Base-by-base conservation (phyloP, 2,797 vertebrate genomes). In the Ceyx erithaca region DNA sequence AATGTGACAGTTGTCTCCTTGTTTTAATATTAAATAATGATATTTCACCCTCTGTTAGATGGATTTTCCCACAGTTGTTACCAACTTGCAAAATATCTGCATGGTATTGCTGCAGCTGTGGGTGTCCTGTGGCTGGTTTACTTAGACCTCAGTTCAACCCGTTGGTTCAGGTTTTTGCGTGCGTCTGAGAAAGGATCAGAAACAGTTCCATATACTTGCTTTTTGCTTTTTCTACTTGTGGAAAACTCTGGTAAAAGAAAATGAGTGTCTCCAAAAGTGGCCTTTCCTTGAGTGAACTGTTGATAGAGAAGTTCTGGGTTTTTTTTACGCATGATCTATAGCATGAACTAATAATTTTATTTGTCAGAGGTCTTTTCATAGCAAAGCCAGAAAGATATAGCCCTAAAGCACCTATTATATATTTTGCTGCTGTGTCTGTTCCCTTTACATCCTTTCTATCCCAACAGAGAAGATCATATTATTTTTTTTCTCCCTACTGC, bases 11-110 rank as follows among this genome's bases (percentile, higher is more conserved):
- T 6, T 58, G 62, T 57, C 2, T 1, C 25, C 16, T 76, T 67
- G 30, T 23, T 79, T 35, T 57, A 37, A 59, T 79, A 10, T 31
- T 49, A 33, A 49, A 70, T 80, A 88, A 30, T 64, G 41, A 67
- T 81, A 86, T 73, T 70, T 86, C 80, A 92, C 52, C 73, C n/a
- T 87, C 37, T 64, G 30, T 45, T 54, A 40, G 52, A 54, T 59
- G 41, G 68, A 46, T 91, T 93, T 95, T 88, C 85, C 70, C 92
- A 82, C 80, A 86, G 80, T 43, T 70, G 45, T 84, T 86, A 81
- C 59, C 33, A 31, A 15, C 70, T 80, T 83, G 33, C 82, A 77
- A n/a, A n/a, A 54, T 2, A 4, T 68, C n/a, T 64, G 41, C 33
- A 41, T 72, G 77, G 3, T 68, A n/a, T 86, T 91, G 70, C 77